phyloP scores from a whole-genome alignment of 2,888 invertebrate species.

The Melangyna quadrimaculata region DNA sequence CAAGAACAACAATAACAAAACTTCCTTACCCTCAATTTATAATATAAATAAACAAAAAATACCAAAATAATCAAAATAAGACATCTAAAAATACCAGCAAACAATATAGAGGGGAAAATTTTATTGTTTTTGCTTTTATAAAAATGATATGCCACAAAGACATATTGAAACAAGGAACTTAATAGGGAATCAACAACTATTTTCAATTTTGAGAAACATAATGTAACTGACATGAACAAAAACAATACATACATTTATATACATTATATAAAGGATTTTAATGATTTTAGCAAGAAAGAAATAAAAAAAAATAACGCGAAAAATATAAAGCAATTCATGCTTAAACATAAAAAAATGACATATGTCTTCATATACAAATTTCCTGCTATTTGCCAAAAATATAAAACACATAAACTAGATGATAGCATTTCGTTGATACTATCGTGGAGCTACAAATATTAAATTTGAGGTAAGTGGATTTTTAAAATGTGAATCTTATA shows the following conservation, averaged over 20 bases:
- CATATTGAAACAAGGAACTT: slow-evolving; percentile 45
- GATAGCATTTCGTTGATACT: slow-evolving; percentile 62
- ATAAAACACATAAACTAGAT: slow-evolving; percentile 47
- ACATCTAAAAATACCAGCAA: slow-evolving; percentile 2
- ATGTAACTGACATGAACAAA: slow-evolving; percentile 33
- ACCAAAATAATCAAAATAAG: slow-evolving; percentile 47
- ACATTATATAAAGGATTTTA: slow-evolving; percentile 34
- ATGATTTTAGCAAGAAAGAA: slow-evolving; percentile 43
- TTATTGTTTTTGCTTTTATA: slow-evolving; percentile 22
- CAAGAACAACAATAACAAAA: slow-evolving; percentile 35
- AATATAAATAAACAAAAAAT: slow-evolving; percentile 39
- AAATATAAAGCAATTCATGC: slow-evolving; percentile 18
- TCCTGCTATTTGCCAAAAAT: slow-evolving; percentile 71
- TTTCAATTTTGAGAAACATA: slow-evolving; percentile 55
- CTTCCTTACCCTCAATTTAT: slow-evolving; percentile 67
- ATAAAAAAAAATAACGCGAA: neutral
- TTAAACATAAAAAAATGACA: slow-evolving; percentile 29
- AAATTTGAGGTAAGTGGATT: slow-evolving; percentile 53
- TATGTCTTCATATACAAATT: slow-evolving; percentile 49
- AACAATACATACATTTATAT: neutral
- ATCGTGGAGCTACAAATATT: slow-evolving; percentile 58
- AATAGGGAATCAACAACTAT: slow-evolving; percentile 56
- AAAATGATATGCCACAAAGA: slow-evolving; percentile 33
- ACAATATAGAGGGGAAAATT: neutral
- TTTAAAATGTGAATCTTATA: too few relatives aligned